phyloP scores from a whole-genome alignment of 1,140 invertebrate species.

The Parasteatoda tepidariorum region DNA sequence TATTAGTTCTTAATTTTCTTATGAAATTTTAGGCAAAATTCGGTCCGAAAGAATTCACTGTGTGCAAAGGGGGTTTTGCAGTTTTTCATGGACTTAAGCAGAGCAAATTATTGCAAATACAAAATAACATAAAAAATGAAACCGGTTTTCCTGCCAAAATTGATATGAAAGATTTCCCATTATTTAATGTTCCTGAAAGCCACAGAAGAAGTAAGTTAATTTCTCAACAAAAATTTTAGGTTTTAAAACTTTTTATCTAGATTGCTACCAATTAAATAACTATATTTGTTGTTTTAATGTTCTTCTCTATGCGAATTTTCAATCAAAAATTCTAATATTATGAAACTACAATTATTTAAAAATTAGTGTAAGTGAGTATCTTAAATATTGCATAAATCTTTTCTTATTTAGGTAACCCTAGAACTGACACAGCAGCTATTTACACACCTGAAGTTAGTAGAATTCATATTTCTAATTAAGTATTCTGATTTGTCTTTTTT shows the following conservation, averaged over 20 bases:
- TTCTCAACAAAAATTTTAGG: not conserved
- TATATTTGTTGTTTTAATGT: no score
- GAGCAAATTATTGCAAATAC: not conserved
- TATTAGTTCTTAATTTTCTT: not conserved
- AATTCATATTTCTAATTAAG: no score
- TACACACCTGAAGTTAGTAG: no score
- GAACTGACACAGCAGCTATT: no score
- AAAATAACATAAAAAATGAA: slow-evolving; percentile 25
- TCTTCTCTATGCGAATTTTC: no score
- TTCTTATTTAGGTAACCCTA: no score
- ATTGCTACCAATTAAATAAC: not conserved
- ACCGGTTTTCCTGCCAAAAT: not conserved
- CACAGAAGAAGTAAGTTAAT: not conserved
- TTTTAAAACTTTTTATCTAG: not conserved
- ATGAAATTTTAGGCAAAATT: slow-evolving; percentile 8
- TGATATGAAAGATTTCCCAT: slow-evolving; percentile 11
- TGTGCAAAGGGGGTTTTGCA: slow-evolving; percentile 37
- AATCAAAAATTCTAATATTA: no score
- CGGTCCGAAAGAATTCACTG: slow-evolving; percentile 4
- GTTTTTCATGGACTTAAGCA: slow-evolving; percentile 21
- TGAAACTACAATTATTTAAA: no score
- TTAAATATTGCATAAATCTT: no score
- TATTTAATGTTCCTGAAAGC: not conserved
- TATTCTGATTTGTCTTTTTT: no score
- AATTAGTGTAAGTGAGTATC: no score